These are phyloP conservation scores for Sisyra terminalis DNA, from an alignment of 2,888 invertebrate species.

Conservation along the genomic window DNA sequence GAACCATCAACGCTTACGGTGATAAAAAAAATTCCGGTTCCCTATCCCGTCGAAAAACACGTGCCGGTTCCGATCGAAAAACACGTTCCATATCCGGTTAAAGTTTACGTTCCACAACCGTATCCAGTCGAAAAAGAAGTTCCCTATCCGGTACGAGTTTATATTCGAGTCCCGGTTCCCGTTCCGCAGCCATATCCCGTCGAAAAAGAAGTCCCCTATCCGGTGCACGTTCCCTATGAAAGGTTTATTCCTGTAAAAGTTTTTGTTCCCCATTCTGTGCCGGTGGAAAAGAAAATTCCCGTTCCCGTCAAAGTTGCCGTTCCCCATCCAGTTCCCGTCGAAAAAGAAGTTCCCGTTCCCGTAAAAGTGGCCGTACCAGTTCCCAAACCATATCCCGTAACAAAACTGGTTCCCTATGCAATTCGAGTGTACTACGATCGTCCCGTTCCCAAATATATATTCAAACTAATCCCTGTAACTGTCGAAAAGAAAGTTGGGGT, in stretches of 20 bases:
- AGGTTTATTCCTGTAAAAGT: slow-evolving; percentile 4
- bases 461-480: slow-evolving; percentile 6
- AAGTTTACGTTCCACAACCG: slow-evolving; percentile 50
- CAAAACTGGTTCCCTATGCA: slow-evolving; percentile 6
- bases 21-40: slow-evolving; percentile 53
- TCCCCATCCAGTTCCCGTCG: slow-evolving; percentile 2
- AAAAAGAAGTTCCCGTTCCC: slow-evolving; percentile 7
- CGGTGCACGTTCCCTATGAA: slow-evolving; percentile 1
- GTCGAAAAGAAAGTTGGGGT: slow-evolving; percentile 7
- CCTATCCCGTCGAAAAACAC: slow-evolving; percentile 56
- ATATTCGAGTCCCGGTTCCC: slow-evolving; percentile 29
- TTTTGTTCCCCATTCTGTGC: slow-evolving; percentile 2
- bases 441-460: slow-evolving; percentile 5
- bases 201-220: slow-evolving; percentile 3
- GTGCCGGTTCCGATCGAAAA: slow-evolving; percentile 51
- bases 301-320: slow-evolving; percentile 5
- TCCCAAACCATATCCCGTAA: slow-evolving; percentile 8
- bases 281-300: slow-evolving; percentile 24
- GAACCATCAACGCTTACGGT: slow-evolving; percentile 45
- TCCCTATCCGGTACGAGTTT: slow-evolving; percentile 43
- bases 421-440: slow-evolving; percentile 7
- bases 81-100: slow-evolving; percentile 37
- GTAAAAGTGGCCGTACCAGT: slow-evolving; percentile 6
- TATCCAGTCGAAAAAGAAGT: slow-evolving; percentile 36
- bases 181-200: slow-evolving; percentile 24